Conservation (phyloP, 2,797 vertebrate genomes). For the Emys orbicularis region DNA sequence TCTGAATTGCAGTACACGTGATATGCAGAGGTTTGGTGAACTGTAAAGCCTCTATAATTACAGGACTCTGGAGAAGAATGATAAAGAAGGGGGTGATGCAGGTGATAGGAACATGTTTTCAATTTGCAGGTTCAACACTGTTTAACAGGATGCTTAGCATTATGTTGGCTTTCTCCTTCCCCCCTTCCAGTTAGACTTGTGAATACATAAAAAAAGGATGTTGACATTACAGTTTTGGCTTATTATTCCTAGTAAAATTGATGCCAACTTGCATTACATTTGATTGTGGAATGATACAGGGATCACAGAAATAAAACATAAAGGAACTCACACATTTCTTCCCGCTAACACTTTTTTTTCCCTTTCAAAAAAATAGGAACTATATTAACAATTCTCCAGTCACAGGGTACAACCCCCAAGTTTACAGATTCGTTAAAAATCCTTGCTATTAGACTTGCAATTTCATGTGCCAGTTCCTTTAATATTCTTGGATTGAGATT, state of each 20-base stretch:
- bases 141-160: background rate
- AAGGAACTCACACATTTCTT: background rate
- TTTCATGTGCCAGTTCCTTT: too few relatives aligned
- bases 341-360: background rate
- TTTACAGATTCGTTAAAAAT: too few relatives aligned
- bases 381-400: too few relatives aligned
- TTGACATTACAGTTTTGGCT: background rate
- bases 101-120: background rate
- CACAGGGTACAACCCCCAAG: too few relatives aligned
- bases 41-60: background rate
- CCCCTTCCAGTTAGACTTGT: background rate
- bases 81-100: background rate
- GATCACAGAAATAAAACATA: background rate
- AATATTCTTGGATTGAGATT: too few relatives aligned
- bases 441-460: too few relatives aligned
- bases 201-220: too few relatives aligned
- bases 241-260: constrained; percentile 45
- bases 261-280: constrained; percentile 18
- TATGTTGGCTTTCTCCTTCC: background rate
- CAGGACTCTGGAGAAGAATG: background rate
- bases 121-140: background rate
- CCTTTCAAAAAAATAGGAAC: too few relatives aligned
- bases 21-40: background rate
- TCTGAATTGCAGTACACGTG: background rate
- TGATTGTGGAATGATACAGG: constrained; percentile 15